Conservation (phyloP, 2,113 vertebrate genomes). For the Peucedramus taeniatus region DNA sequence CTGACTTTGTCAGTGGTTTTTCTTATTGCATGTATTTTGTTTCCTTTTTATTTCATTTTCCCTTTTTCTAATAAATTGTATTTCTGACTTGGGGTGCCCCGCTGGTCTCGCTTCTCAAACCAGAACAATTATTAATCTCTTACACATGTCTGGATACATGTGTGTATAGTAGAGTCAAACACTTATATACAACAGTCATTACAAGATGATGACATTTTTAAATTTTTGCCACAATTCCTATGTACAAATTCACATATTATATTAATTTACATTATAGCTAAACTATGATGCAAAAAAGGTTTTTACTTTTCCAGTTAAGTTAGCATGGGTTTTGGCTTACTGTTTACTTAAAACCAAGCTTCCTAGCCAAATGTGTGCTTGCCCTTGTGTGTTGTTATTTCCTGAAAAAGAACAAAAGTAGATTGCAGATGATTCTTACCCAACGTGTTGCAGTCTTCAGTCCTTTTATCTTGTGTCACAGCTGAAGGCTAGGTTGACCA, state of each 20-base stretch:
- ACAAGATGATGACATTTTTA: background rate
- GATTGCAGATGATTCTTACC: background rate
- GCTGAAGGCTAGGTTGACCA: conserved; percentile 57
- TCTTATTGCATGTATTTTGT: too few relatives aligned
- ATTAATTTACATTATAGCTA: background rate
- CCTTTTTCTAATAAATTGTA: too few relatives aligned
- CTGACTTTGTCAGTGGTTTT: too few relatives aligned
- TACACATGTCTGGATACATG: accelerated
- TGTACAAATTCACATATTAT: background rate
- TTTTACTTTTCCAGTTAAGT: background rate
- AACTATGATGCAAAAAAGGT: background rate
- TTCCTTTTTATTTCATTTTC: too few relatives aligned
- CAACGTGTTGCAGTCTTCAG: conserved; percentile 12
- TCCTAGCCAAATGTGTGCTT: background rate
- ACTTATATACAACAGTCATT: background rate
- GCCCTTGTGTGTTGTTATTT: background rate
- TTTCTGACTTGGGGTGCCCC: too few relatives aligned
- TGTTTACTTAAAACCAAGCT: background rate
- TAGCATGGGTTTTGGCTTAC: background rate
- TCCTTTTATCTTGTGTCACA: conserved; percentile 54
- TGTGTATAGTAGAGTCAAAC: background rate
- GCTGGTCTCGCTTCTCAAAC: too few relatives aligned
- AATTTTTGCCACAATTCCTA: background rate
- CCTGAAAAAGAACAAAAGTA: background rate
- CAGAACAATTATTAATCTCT: background rate